Evolutionary conservation across 2,797 vertebrate species (phyloP).

Genomic region (Micropoecilia bifurca): DNA sequence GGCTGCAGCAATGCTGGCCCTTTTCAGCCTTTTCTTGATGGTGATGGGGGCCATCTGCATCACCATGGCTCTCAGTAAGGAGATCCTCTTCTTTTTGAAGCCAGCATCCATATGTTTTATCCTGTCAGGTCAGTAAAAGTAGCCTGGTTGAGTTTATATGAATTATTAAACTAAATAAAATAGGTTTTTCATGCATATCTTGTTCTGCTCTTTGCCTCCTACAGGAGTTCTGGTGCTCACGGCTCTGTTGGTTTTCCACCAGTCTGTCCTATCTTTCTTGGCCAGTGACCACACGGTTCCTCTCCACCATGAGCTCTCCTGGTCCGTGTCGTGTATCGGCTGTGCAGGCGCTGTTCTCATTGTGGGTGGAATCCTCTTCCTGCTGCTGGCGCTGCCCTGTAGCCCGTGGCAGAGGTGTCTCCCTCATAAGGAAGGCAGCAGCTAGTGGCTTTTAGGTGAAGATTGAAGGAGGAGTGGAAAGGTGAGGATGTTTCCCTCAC

Average conservation of each 20-base stretch:
- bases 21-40: conserved; percentile 86
- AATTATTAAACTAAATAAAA: background rate
- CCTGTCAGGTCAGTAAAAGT: conserved; percentile 81
- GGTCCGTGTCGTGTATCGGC: conserved; percentile 86
- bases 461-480: conserved; percentile 1
- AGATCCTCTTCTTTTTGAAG: conserved; percentile 87
- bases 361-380: conserved; percentile 81
- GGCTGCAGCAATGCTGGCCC: conserved; percentile 83
- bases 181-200: background rate
- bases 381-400: conserved; percentile 83
- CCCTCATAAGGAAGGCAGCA: conserved; percentile 68
- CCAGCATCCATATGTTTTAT: conserved; percentile 88
- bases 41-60: conserved; percentile 87
- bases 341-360: conserved; percentile 83
- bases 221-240: conserved; percentile 85
- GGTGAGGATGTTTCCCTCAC: conserved; percentile 38
- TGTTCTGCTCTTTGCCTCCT: background rate
- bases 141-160: background rate
- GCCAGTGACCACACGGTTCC: conserved; percentile 78
- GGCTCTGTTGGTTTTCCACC: conserved; percentile 86
- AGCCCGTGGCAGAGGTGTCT: conserved; percentile 81
- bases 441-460: conserved; percentile 60
- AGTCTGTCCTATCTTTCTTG: conserved; percentile 83
- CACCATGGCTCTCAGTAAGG: conserved; percentile 88
- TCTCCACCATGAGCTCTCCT: conserved; percentile 85